Base-by-base conservation (phyloP, 2,797 vertebrate species). In the Melanotaenia boesemani region DNA sequence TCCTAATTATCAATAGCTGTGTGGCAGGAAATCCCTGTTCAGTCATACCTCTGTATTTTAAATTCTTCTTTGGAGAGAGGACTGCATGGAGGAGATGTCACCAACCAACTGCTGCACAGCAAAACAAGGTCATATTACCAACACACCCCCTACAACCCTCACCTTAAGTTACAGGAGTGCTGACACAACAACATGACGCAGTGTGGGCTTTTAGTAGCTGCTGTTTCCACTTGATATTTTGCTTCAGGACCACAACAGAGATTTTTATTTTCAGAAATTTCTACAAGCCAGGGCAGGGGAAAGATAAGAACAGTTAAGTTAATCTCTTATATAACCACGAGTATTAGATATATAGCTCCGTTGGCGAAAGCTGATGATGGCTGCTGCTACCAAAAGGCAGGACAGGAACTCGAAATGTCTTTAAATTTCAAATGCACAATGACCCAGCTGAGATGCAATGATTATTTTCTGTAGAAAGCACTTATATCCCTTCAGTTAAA, bases 271-370 rank as follows among this genome's bases (percentile, higher is more conserved):
- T 22, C 37, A 18, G 20, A 36, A 79, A 89, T 88, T 72, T 24
- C 63, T 68, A 63, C 55, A 71, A 81, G 50, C 63, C 44, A 46
- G 22, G 22, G 58, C 64, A 71, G 76, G 65, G 58, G 44, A 78
- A 75, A 81, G 67, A 87, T 76, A 80, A 82, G 58, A 76, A 67
- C 64, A 52, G 69, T 76, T 74, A 65, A 75, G 65, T 86, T 87
- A 89, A 87, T 89, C 81, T 86, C 74, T 88, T 87, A 89, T 69
- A 77, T 72, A 89, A 89, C 79, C 63, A 67, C 52, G 63, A 79
- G 58, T 73, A 74, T 78, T 76, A 58, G 76, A 79, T 83, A 80
- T 72, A 34, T 32, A 71, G 61, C 22, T 63, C 44, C 70, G 67
- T 60, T 58, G 9, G 36, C 28, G 78, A 63, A 67, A 62, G 39